These are phyloP conservation scores for Lithobates pipiens DNA, from an alignment of 2,797 vertebrate genomes.

Conservation along the genomic window DNA sequence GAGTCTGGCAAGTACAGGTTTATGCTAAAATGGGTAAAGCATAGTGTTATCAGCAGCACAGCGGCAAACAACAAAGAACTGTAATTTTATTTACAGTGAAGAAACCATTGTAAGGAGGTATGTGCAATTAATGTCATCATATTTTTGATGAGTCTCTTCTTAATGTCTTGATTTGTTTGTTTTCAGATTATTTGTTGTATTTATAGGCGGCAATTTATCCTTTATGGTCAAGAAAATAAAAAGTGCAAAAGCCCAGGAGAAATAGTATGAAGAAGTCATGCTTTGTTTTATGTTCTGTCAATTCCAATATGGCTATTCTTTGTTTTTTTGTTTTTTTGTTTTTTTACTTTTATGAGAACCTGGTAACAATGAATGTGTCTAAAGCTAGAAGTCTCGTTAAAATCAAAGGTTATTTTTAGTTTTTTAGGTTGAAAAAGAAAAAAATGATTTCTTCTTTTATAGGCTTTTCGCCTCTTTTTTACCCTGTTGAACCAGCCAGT, in stretches of 20 bases:
- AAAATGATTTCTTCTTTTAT: too few species aligned
- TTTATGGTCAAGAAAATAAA: background rate
- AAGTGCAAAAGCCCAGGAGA: background rate
- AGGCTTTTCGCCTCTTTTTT: too few species aligned
- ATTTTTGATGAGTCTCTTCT: background rate
- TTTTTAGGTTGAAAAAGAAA: too few species aligned
- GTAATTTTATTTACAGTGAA: background rate
- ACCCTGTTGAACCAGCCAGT: too few species aligned
- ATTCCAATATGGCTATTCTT: too few species aligned
- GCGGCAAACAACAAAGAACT: background rate
- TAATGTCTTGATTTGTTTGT: background rate
- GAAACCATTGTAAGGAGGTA: background rate
- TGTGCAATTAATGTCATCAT: background rate
- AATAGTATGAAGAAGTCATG: background rate
- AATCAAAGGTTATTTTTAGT: too few species aligned
- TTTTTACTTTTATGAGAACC: too few species aligned
- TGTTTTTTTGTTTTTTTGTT: too few species aligned
- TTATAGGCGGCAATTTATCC: background rate
- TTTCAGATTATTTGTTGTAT: background rate
- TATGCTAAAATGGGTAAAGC: slow-evolving; percentile 18
- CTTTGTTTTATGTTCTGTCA: too few species aligned
- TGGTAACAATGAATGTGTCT: too few species aligned
- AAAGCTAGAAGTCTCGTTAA: too few species aligned
- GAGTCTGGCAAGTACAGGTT: slow-evolving; percentile 1
- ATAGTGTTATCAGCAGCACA: slow-evolving; percentile 1